Evolutionary conservation across 2,113 vertebrate genomes (phyloP).

Genomic region (Alethe castanea): DNA sequence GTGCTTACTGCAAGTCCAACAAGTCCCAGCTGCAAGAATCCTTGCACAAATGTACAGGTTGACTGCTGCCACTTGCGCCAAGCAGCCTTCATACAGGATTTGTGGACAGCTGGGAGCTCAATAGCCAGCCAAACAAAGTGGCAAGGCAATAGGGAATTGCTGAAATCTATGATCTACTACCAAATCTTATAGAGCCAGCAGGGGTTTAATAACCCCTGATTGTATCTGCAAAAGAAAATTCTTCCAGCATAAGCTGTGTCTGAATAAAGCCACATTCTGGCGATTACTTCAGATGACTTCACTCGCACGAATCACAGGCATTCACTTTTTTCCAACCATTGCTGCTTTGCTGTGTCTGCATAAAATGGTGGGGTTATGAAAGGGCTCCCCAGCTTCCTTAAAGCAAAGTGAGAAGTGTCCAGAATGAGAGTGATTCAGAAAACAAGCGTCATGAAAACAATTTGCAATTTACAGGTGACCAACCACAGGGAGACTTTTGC

Average conservation of each 20-base stretch:
- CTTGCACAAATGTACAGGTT: neutral
- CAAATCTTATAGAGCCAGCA: neutral
- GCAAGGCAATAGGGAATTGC: neutral
- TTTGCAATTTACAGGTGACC: neutral
- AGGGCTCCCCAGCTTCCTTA: neutral
- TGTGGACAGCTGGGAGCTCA: neutral
- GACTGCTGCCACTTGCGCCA: neutral
- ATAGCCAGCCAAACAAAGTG: neutral
- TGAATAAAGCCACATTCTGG: neutral
- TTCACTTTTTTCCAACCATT: neutral
- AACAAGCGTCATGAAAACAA: neutral
- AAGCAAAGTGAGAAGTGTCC: neutral
- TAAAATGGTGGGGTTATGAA: neutral
- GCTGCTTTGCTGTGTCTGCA: neutral
- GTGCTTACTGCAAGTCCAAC: neutral
- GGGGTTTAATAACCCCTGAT: neutral
- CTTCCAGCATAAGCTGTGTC: neutral
- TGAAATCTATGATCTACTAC: conserved; percentile 14
- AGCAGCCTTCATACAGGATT: neutral
- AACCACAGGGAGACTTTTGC: accelerated
- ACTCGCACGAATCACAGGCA: accelerated
- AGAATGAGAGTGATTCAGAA: neutral
- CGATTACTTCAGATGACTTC: neutral
- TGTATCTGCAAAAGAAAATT: neutral
- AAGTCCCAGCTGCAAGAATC: neutral